phyloP scores from a whole-genome alignment of 2,797 vertebrate species.

The Fistularia tabacaria region DNA sequence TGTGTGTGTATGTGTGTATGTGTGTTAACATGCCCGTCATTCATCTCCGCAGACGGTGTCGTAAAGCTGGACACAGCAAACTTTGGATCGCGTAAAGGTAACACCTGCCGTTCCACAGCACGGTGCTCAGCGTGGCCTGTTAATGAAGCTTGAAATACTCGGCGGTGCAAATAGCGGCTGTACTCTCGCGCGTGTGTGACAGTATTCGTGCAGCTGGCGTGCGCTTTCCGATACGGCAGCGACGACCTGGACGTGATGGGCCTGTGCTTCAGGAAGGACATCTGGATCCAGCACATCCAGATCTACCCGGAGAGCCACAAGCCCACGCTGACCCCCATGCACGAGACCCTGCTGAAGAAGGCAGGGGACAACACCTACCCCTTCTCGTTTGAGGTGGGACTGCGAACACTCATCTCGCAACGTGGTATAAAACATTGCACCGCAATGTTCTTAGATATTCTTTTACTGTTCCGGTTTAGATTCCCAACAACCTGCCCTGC shows the following conservation, averaged over 20 bases:
- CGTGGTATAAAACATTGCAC: no score
- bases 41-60: conserved; percentile 76
- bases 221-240: conserved; percentile 88
- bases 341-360: conserved; percentile 84
- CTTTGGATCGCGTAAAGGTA: conserved; percentile 84
- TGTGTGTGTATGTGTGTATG: conserved; percentile 3
- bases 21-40: background rate
- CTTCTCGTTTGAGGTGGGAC: conserved; percentile 81
- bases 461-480: conserved; percentile 61
- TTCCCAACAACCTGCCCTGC: conserved; percentile 84
- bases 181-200: background rate
- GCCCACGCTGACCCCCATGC: conserved; percentile 76
- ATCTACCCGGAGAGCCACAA: conserved; percentile 75
- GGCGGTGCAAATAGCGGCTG: background rate
- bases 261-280: conserved; percentile 88
- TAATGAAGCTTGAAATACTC: background rate
- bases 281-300: conserved; percentile 80
- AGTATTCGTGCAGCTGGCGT: conserved; percentile 87
- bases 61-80: conserved; percentile 81
- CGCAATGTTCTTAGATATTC: background rate
- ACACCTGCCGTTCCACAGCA: background rate
- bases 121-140: background rate
- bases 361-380: conserved; percentile 78
- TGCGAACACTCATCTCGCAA: no score
- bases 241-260: conserved; percentile 92